Evolutionary conservation across 2,113 vertebrate genomes (phyloP), one percentile per base, ranked within the genome.

Genomic region (Penelope pileata): DNA sequence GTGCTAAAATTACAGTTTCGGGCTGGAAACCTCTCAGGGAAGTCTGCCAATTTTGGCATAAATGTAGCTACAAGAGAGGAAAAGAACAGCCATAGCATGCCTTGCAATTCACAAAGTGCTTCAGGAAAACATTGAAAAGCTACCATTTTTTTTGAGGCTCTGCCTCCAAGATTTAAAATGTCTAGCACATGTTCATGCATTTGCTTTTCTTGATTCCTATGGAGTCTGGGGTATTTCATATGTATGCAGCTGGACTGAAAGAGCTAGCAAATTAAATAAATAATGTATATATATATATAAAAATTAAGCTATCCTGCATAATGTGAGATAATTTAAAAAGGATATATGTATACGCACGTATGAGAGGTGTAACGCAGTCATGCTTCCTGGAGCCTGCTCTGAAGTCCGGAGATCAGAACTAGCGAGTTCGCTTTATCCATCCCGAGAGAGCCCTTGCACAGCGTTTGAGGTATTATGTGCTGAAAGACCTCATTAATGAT

Each of bases 401-500:
- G 78, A 91, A 80, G 50, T 45, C 72, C 7, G 4, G 60, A 93
- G 45, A 87, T 86, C 79, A 93, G 63, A 93, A 80, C 42, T 36
- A 59, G 34, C 0, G 7, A 90, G 64, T 88, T 90, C 74, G 50
- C 40, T 94, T 97, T 91, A 79, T 90, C 30, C 38, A 40, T 84
- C 91, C 87, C 79, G 1, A 64, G 88, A 96, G 95, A 92, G 51
- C 42, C 62, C 72, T 67, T 92, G 50, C 67, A 73, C 69, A 58
- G 70, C 6, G 2, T 94, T 96, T 94, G 88, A 95, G 92, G 82
- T 79, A 96, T 87, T 93, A 95, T 77, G 76, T 94, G 90, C 72
- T 91, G 93, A 97, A 97, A 97, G 68, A 79, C 64, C 83, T 97
- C 86, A 88, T 91, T 96, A 97, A 79, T 11, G 76, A 97, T 92